A percentile compares a stretch with the other conserved stretches of the same genome.
Evolutionary conservation across 2,113 vertebrate species (phyloP).

Genomic region (Phaethornis superciliosus): DNA sequence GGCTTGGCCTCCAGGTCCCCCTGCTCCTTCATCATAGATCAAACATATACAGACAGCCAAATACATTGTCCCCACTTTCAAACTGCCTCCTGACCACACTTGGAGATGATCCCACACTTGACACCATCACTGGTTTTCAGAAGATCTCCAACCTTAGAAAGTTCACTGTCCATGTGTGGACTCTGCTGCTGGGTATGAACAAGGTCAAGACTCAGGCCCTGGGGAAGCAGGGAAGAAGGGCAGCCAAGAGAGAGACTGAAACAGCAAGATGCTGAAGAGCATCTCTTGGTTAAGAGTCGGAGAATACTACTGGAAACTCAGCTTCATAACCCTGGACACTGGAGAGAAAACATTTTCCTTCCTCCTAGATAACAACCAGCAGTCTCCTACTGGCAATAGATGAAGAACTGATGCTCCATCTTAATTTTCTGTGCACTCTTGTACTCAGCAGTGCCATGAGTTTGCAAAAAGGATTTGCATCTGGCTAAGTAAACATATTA

Average conservation of each 20-base stretch:
- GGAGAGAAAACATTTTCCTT: neutral
- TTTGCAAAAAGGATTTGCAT: slow-evolving; percentile 8
- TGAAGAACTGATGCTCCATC: neutral
- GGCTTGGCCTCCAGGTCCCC: neutral
- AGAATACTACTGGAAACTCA: neutral
- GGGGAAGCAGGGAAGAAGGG: neutral
- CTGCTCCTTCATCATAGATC: neutral
- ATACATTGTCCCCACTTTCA: neutral
- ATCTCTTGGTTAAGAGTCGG: neutral
- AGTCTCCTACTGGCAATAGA: neutral
- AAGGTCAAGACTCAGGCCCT: neutral
- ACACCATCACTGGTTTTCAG: neutral
- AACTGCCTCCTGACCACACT: neutral
- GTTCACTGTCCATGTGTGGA: neutral
- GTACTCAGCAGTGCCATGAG: neutral
- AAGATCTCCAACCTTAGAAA: neutral
- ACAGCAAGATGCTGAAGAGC: neutral
- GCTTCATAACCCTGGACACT: neutral
- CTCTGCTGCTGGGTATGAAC: neutral
- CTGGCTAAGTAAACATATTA: slow-evolving; percentile 53
- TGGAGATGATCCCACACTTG: neutral
- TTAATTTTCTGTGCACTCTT: neutral
- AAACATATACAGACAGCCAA: neutral
- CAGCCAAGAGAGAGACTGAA: neutral
- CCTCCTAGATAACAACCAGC: neutral